Conservation (phyloP, 2,797 vertebrate species). For the Nannoperca obscura region DNA sequence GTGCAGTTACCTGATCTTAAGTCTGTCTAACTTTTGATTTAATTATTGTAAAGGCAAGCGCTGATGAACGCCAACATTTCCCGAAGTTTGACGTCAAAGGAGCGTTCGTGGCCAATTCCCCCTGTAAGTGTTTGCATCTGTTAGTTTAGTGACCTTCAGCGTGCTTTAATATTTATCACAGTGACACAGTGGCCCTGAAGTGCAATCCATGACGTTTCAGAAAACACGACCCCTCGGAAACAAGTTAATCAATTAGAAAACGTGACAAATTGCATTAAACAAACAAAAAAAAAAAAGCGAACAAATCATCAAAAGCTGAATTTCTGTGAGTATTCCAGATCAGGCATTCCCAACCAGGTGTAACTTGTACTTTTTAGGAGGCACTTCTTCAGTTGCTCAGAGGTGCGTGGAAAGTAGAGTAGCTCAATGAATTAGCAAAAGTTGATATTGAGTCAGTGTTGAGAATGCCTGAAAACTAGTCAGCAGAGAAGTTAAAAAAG, state of each 20-base stretch:
- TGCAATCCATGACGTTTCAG: background rate
- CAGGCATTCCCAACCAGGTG: no score
- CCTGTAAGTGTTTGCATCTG: background rate
- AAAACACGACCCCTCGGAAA: background rate
- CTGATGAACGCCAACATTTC: background rate
- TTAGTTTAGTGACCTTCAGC: background rate
- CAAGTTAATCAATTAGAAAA: background rate
- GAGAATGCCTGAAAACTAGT: no score
- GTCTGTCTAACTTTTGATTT: conserved; percentile 13
- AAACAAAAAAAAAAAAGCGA: background rate
- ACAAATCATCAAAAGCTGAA: background rate
- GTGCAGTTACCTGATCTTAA: background rate
- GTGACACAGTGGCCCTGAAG: background rate
- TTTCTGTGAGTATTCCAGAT: background rate
- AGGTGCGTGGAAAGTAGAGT: no score
- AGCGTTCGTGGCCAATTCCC: background rate
- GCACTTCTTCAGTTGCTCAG: no score
- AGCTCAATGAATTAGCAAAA: no score
- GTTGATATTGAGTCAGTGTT: no score
- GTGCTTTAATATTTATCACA: conserved; percentile 22
- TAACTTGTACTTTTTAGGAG: no score
- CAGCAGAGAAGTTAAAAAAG: no score
- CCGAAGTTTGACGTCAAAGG: background rate
- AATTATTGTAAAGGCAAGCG: background rate
- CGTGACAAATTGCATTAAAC: background rate